phyloP scores from a whole-genome alignment of 23 tunicate genomes.

The Halocynthia aurantium region DNA sequence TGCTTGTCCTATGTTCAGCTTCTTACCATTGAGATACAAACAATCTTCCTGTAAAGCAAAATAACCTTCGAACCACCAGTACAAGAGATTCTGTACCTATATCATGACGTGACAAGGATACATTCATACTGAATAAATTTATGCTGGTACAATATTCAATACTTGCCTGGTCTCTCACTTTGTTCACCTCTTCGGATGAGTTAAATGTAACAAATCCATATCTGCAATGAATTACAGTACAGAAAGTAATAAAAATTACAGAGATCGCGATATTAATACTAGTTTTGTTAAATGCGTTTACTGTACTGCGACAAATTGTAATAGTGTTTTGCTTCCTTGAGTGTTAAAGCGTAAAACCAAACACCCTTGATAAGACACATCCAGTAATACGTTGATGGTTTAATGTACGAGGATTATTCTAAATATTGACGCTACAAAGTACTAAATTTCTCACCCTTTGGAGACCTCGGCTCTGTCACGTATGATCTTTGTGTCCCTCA shows the following conservation, averaged over 20 bases:
- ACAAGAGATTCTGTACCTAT: background rate
- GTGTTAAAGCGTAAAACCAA: too few species aligned
- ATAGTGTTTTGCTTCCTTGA: too few species aligned
- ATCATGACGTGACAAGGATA: background rate
- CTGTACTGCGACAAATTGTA: too few species aligned
- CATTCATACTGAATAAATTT: too few species aligned
- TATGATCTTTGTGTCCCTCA: constrained; percentile 89
- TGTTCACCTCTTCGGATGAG: constrained; percentile 84
- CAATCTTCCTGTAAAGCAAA: constrained; percentile 58
- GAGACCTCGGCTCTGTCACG: constrained; percentile 98
- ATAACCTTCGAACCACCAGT: background rate
- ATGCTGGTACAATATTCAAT: background rate
- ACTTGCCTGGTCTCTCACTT: constrained; percentile 84
- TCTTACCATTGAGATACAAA: constrained; percentile 83
- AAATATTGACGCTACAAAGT: too few species aligned
- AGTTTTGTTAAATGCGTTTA: too few species aligned
- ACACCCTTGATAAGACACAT: too few species aligned
- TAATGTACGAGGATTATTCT: too few species aligned
- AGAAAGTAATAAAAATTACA: background rate
- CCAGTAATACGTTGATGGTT: too few species aligned
- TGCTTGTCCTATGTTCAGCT: constrained; percentile 96
- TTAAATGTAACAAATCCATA: constrained; percentile 99
- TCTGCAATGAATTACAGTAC: constrained; percentile 19
- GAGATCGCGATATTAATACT: background rate
- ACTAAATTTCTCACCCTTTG: constrained; percentile 64